Evolutionary conservation across 2,797 vertebrate genomes (phyloP).

Genomic region (Tamandua tetradactyla): DNA sequence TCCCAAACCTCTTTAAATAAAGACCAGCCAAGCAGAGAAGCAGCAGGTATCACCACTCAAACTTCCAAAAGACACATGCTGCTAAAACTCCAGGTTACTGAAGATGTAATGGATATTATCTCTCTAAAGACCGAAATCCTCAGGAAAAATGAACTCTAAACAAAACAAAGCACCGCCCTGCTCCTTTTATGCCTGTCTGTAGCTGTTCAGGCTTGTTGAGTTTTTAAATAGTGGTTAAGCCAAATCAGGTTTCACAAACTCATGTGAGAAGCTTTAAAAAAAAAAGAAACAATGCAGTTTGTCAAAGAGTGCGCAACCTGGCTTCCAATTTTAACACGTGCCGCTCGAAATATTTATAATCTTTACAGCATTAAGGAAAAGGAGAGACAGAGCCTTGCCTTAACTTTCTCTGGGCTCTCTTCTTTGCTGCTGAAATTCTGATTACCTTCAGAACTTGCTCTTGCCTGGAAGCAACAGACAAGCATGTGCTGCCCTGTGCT

Average conservation of each 20-base stretch:
- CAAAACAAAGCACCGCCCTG: conserved; percentile 55
- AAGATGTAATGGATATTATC: conserved; percentile 63
- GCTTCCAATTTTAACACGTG: conserved; percentile 74
- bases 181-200: conserved; percentile 50
- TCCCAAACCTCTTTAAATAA: conserved; percentile 30
- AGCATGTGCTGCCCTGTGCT: conserved; percentile 78
- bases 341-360: background rate
- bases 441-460: conserved; percentile 73
- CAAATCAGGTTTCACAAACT: conserved; percentile 69
- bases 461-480: conserved; percentile 83
- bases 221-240: conserved; percentile 65
- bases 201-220: conserved; percentile 78
- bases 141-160: conserved; percentile 57
- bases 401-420: conserved; percentile 63
- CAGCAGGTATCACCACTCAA: conserved; percentile 45
- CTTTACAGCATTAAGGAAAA: conserved; percentile 46
- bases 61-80: conserved; percentile 71
- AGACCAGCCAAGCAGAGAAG: background rate
- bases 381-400: background rate
- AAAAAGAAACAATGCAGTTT: conserved; percentile 70
- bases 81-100: conserved; percentile 67
- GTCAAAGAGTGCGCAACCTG: conserved; percentile 72
- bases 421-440: conserved; percentile 72
- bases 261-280: conserved; percentile 69
- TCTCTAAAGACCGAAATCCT: conserved; percentile 74